A percentile compares a stretch with the other conserved stretches of the same genome.
Conservation (phyloP, 2,888 invertebrate species). For the Oscheius myriophilus region DNA sequence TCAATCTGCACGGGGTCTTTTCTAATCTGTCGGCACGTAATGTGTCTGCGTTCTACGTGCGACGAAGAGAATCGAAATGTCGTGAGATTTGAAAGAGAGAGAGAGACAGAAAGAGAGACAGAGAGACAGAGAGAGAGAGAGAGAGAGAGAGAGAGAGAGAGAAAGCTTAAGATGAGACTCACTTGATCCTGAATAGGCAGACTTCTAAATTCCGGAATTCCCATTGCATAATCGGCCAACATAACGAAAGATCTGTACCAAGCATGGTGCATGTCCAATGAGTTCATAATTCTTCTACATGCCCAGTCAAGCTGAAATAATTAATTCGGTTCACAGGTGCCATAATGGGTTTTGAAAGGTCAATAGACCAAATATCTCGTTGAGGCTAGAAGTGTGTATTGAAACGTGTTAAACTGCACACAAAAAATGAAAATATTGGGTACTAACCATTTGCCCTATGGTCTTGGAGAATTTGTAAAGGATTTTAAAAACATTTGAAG, state of each 20-base stretch:
- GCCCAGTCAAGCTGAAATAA: slow-evolving; percentile 40
- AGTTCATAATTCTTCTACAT: slow-evolving; percentile 54
- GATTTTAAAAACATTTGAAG: too few species aligned
- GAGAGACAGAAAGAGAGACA: neutral
- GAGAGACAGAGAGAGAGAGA: neutral
- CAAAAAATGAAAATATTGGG: too few species aligned
- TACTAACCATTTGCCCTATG: too few species aligned
- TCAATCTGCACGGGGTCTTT: too few species aligned
- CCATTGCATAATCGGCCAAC: slow-evolving; percentile 60
- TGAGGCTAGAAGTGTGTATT: too few species aligned
- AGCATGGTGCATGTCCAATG: slow-evolving; percentile 48
- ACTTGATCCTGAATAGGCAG: slow-evolving; percentile 46
- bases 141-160: neutral
- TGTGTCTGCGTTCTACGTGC: slow-evolving; percentile 18
- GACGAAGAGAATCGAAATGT: neutral
- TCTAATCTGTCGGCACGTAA: too few species aligned
- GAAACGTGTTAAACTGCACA: too few species aligned
- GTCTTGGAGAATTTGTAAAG: too few species aligned
- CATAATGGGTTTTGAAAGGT: too few species aligned
- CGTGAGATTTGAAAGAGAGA: too few species aligned
- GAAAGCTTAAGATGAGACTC: neutral
- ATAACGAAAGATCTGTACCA: slow-evolving; percentile 62
- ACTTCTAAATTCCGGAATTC: slow-evolving; percentile 53
- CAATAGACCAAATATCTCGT: too few species aligned
- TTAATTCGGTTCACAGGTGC: too few species aligned